phyloP scores from a whole-genome alignment of 2,888 invertebrate species.

The Leptura quadrifasciata region DNA sequence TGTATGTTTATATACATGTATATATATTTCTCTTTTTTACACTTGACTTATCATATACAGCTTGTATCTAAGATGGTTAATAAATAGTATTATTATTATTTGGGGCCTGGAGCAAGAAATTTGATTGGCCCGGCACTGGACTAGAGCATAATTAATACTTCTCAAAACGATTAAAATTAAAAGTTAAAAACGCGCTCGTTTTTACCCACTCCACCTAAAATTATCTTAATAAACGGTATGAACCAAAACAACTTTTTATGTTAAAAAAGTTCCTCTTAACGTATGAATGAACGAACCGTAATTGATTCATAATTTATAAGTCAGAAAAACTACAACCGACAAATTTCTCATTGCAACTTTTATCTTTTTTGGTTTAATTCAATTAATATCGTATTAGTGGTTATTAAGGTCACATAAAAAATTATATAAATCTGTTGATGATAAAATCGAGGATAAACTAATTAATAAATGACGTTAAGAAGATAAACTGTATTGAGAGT shows the following conservation, averaged over 20 bases:
- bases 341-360: neutral
- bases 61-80: too few relatives aligned
- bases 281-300: conserved; percentile 7
- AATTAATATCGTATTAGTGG: conserved; percentile 7
- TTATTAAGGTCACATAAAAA: conserved; percentile 30
- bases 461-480: conserved; percentile 13
- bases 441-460: conserved; percentile 34
- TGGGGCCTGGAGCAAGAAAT: too few relatives aligned
- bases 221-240: neutral
- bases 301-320: conserved; percentile 7
- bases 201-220: neutral
- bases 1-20: too few relatives aligned
- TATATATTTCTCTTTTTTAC: too few relatives aligned
- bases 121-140: too few relatives aligned
- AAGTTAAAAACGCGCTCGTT: neutral
- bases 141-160: too few relatives aligned
- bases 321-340: neutral
- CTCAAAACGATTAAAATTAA: neutral
- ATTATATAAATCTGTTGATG: neutral
- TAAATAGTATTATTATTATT: too few relatives aligned
- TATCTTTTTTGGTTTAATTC: conserved; percentile 1
- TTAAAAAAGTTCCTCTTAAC: neutral
- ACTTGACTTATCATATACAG: too few relatives aligned
- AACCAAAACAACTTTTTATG: neutral
- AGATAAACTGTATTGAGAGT: neutral